These are phyloP conservation scores for Myrmophylax atrothorax DNA, from an alignment of 2,113 vertebrate genomes.

Conservation along the genomic window DNA sequence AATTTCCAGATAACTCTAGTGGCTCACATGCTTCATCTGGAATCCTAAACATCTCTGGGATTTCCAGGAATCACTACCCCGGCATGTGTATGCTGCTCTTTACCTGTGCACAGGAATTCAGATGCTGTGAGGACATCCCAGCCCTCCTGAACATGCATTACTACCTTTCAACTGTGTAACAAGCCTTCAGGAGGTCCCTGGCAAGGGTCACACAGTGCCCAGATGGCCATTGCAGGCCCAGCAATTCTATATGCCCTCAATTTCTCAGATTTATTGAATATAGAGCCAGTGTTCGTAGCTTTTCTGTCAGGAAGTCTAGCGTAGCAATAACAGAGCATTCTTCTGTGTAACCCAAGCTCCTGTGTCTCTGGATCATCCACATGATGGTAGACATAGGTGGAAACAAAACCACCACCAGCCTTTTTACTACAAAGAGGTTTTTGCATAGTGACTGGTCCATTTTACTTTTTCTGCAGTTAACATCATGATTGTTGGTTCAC, in stretches of 20 bases:
- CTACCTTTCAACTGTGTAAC: neutral
- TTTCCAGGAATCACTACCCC: neutral
- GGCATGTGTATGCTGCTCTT: neutral
- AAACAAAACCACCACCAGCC: neutral
- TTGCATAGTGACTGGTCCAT: neutral
- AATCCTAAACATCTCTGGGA: neutral
- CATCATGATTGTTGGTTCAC: neutral
- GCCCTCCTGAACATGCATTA: neutral
- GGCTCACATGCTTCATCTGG: neutral
- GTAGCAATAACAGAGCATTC: neutral
- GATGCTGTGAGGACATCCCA: neutral
- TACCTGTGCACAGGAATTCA: neutral
- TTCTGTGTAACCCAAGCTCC: neutral
- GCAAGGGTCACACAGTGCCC: neutral
- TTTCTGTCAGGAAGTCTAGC: neutral
- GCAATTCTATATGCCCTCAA: neutral
- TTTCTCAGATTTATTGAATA: neutral
- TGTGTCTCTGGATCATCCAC: neutral
- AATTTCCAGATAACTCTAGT: neutral
- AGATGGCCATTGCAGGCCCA: neutral
- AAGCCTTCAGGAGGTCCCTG: neutral
- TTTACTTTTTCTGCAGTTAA: neutral
- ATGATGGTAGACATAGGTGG: neutral
- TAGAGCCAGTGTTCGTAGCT: neutral
- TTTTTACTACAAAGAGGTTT: neutral